These are phyloP conservation scores for Aphrocallistes beatrix DNA, from an alignment of 37 sponge, comb jelly and placozoan species.

Conservation along the genomic window DNA sequence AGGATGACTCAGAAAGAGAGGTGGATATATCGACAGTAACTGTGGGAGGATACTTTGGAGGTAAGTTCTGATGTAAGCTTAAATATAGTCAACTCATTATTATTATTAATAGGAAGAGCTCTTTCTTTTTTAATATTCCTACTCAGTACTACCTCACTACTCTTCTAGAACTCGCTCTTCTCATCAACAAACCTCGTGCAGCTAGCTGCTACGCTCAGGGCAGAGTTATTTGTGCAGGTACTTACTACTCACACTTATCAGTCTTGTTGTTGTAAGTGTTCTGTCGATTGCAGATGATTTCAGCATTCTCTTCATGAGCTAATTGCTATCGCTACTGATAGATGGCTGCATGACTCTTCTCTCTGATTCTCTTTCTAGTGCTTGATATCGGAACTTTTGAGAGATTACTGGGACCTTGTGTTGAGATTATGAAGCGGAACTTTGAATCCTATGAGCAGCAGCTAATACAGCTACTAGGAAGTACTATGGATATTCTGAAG, in stretches of 20 bases:
- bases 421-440: conserved; percentile 89
- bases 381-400: conserved; percentile 85
- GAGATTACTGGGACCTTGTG: conserved; percentile 90
- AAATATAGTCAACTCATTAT: too few relatives aligned
- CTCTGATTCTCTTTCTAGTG: conserved; percentile 22
- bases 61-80: conserved; percentile 25
- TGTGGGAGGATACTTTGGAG: conserved; percentile 90
- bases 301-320: too few relatives aligned
- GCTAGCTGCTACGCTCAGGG: conserved; percentile 72
- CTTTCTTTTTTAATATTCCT: too few relatives aligned
- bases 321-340: too few relatives aligned
- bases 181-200: conserved; percentile 77
- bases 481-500: conserved; percentile 56
- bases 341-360: too few relatives aligned
- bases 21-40: conserved; percentile 47
- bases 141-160: neutral
- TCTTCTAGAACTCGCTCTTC: conserved; percentile 72
- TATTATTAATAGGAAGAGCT: too few relatives aligned
- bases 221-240: conserved; percentile 72
- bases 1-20: conserved; percentile 40
- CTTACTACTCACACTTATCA: neutral
- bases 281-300: neutral
- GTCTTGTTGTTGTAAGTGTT: neutral
- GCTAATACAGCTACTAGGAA: conserved; percentile 73
- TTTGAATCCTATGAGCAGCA: conserved; percentile 74